Conservation (phyloP, 2,113 vertebrate species). For the Colius striatus region DNA sequence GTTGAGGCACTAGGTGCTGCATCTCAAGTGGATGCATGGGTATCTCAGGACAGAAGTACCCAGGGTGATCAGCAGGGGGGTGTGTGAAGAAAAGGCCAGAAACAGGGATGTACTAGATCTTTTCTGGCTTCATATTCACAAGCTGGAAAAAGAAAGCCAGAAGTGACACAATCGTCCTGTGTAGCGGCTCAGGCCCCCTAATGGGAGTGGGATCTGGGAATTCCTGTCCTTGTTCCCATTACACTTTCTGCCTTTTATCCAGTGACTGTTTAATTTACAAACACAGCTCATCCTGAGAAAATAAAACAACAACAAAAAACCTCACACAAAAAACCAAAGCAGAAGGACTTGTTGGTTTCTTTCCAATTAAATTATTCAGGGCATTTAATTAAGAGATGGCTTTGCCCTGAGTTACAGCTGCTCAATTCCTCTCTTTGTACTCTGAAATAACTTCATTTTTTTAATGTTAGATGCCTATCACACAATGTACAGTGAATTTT, state of each 20-base stretch:
- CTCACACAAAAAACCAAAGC: not conserved
- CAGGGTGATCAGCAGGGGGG: not conserved
- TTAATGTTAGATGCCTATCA: not conserved
- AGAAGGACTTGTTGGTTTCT: not conserved
- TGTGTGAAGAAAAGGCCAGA: not conserved
- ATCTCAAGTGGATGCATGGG: not conserved
- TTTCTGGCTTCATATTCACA: not conserved
- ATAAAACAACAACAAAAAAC: not conserved
- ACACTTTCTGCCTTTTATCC: not conserved
- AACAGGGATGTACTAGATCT: not conserved
- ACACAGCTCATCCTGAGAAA: not conserved
- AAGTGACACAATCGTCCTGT: not conserved
- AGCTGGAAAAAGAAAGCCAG: not conserved
- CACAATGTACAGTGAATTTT: not conserved
- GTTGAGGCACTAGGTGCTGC: not conserved
- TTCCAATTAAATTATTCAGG: slow-evolving; percentile 16
- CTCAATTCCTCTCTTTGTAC: slow-evolving; percentile 34
- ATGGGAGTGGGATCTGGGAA: not conserved
- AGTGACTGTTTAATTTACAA: slow-evolving; percentile 1
- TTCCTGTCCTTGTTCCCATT: not conserved
- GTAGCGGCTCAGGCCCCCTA: not conserved
- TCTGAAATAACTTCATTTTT: not conserved
- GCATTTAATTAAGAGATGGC: not conserved
- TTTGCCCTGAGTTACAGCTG: not conserved
- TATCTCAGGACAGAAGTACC: not conserved